These are phyloP conservation scores for Peromyscus melanophrys DNA, from an alignment of 2,797 vertebrate genomes.

Conservation along the genomic window DNA sequence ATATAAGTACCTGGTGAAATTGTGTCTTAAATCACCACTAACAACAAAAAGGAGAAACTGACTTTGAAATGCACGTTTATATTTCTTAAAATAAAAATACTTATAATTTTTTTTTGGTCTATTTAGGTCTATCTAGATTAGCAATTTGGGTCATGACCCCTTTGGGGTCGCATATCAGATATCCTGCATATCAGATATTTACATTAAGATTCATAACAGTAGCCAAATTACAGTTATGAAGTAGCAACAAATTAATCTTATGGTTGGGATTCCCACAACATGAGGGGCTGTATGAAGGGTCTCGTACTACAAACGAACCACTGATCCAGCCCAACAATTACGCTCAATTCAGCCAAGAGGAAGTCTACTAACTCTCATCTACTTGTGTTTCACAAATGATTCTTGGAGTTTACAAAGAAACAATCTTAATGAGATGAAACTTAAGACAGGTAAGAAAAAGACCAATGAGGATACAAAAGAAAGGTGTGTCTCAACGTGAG, in stretches of 20 bases:
- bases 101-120: background rate
- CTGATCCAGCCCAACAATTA: background rate
- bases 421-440: background rate
- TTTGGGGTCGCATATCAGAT: background rate
- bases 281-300: background rate
- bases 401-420: slow-evolving; percentile 41
- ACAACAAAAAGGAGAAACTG: background rate
- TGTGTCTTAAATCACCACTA: background rate
- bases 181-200: background rate
- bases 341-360: background rate
- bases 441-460: background rate
- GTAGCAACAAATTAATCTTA: too few species aligned
- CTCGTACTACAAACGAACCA: background rate
- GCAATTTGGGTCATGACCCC: background rate
- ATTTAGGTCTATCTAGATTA: too few species aligned
- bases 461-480: slow-evolving; percentile 12
- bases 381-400: slow-evolving; percentile 37
- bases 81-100: slow-evolving; percentile 52
- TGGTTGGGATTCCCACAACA: too few species aligned
- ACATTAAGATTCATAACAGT: background rate
- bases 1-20: background rate
- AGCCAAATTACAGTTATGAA: background rate
- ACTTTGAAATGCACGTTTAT: slow-evolving; percentile 26
- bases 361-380: background rate
- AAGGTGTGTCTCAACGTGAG: background rate